These are phyloP conservation scores for Vesta saturnalis DNA, from an alignment of 2,888 invertebrate species.

Conservation along the genomic window DNA sequence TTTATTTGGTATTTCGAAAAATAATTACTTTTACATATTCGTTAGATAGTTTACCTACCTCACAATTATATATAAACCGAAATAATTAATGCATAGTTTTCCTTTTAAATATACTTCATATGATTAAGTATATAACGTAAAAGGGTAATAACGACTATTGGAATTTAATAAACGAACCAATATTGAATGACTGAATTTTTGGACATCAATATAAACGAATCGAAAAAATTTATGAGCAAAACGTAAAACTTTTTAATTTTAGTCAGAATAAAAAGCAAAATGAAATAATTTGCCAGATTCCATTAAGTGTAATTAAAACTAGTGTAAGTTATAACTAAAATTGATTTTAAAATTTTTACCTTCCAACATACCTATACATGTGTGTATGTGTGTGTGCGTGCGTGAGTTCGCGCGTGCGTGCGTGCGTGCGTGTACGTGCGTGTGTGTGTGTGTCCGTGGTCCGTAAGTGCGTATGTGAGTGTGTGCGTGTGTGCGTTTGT, in stretches of 20 bases:
- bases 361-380: too few species aligned
- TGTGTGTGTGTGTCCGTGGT: too few species aligned
- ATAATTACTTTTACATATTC: neutral
- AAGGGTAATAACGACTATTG: slow-evolving; percentile 28
- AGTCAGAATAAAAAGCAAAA: slow-evolving; percentile 8
- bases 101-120: slow-evolving; percentile 9
- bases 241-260: slow-evolving; percentile 8
- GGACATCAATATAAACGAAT: slow-evolving; percentile 27
- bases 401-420: too few species aligned
- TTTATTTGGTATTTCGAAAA: neutral
- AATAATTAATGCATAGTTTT: too few species aligned
- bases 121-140: slow-evolving; percentile 16
- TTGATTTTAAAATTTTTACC: too few species aligned
- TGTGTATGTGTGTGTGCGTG: too few species aligned
- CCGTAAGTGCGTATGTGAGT: too few species aligned
- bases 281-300: too few species aligned
- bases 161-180: slow-evolving; percentile 36
- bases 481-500: too few species aligned
- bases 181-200: slow-evolving; percentile 28
- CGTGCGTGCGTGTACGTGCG: too few species aligned
- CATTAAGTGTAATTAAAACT: too few species aligned
- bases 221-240: slow-evolving; percentile 21
- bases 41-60: neutral
- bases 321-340: too few species aligned
- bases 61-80: neutral